Percentiles rank a stretch among this genome's conserved stretches.
phyloP scores from a whole-genome alignment of 2,888 invertebrate species.

The Falcaria lacertinaria region DNA sequence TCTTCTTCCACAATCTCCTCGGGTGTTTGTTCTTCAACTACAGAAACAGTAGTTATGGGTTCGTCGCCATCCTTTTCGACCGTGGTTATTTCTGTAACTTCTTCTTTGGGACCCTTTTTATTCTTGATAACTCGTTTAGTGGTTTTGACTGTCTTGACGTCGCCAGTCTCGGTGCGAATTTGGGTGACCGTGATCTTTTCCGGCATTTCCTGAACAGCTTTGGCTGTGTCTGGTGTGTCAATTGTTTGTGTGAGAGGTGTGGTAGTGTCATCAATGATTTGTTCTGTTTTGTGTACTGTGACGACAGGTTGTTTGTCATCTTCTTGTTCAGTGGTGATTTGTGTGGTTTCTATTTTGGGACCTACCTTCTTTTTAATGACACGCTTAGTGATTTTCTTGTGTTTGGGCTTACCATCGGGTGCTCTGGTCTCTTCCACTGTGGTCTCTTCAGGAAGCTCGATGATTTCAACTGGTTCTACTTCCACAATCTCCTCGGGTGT shows the following conservation, averaged over 20 bases:
- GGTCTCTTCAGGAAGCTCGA: too few relatives aligned
- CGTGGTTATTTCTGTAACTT: conserved; percentile 51
- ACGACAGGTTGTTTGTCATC: conserved; percentile 59
- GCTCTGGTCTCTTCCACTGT: conserved; percentile 11
- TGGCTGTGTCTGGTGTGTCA: conserved; percentile 16
- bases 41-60: conserved; percentile 18
- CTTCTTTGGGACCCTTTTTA: conserved; percentile 52
- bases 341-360: conserved; percentile 32
- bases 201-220: conserved; percentile 20
- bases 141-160: conserved; percentile 41
- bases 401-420: conserved; percentile 12
- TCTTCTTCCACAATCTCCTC: conserved; percentile 31
- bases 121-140: conserved; percentile 65
- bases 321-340: conserved; percentile 53
- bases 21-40: conserved; percentile 16
- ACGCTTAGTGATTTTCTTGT: conserved; percentile 25
- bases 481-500: neutral
- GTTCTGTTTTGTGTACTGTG: conserved; percentile 45
- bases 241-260: conserved; percentile 11
- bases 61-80: conserved; percentile 24
- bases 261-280: conserved; percentile 31
- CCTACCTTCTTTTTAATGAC: conserved; percentile 54
- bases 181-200: conserved; percentile 9
- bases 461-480: neutral
- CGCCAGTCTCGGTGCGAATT: conserved; percentile 14